A percentile compares a stretch with the other conserved stretches of the same genome.
Conservation (phyloP, 2,113 vertebrate species). For the Cisticola juncidis region DNA sequence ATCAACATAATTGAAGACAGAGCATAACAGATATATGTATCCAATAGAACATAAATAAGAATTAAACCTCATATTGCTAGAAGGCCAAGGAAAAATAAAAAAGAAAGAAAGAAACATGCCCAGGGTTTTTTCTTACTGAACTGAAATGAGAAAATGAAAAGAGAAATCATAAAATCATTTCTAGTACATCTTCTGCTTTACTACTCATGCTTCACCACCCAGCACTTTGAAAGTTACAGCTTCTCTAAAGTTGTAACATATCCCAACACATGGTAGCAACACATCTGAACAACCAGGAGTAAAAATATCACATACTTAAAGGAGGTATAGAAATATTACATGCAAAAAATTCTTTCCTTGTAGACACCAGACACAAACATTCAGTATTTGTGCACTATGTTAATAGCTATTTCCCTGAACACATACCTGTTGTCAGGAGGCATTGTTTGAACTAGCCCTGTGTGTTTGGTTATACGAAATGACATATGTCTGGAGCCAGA, state of each 20-base stretch:
- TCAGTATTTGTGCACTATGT: background rate
- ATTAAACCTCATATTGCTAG: background rate
- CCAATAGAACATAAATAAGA: background rate
- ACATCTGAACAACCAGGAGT: background rate
- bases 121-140: background rate
- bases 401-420: background rate
- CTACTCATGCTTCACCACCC: background rate
- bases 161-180: background rate
- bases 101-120: background rate
- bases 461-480: conserved; percentile 25
- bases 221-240: background rate
- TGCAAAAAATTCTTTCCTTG: background rate
- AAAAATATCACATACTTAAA: background rate
- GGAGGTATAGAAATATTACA: background rate
- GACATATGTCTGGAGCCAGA: conserved; percentile 53
- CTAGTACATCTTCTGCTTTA: background rate
- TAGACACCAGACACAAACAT: background rate
- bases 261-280: background rate
- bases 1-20: background rate
- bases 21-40: background rate
- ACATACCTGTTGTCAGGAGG: conserved; percentile 16
- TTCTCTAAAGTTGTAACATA: background rate
- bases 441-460: background rate
- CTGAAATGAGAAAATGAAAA: no score
- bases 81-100: background rate